Evolutionary conservation across 2,797 vertebrate genomes (phyloP).

Genomic region (Neostethus bicornis): DNA sequence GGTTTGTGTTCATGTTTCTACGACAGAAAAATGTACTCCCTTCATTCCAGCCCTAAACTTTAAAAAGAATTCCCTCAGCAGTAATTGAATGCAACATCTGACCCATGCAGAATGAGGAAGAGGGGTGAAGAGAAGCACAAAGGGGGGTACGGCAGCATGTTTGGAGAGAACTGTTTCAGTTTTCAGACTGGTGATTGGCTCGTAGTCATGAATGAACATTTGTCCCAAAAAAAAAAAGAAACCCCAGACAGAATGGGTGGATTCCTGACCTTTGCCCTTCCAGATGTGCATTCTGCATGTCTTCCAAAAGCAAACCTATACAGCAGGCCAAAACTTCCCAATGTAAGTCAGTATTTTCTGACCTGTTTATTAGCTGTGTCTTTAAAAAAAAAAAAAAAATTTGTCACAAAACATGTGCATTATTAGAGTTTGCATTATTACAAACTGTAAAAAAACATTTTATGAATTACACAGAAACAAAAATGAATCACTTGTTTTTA

Average conservation of each 20-base stretch:
- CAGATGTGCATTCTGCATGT: slow-evolving; percentile 26
- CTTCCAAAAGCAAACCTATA: not conserved
- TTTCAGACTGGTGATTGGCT: slow-evolving; percentile 1
- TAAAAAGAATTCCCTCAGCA: not conserved
- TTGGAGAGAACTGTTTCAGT: not conserved
- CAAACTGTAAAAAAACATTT: too few relatives aligned
- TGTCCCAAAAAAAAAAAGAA: not conserved
- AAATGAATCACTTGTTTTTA: too few relatives aligned
- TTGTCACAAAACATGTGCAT: too few relatives aligned
- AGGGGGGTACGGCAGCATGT: not conserved
- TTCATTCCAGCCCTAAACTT: not conserved
- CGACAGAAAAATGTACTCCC: not conserved
- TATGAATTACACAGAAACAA: too few relatives aligned
- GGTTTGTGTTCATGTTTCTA: slow-evolving; percentile 11
- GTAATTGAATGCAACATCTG: not conserved
- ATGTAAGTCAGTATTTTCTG: too few relatives aligned
- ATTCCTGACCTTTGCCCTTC: not conserved
- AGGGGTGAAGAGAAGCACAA: not conserved
- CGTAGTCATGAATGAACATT: slow-evolving; percentile 7
- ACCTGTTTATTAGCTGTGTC: too few relatives aligned
- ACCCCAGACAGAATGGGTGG: slow-evolving; percentile 10
- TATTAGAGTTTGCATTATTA: too few relatives aligned
- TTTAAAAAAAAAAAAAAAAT: too few relatives aligned
- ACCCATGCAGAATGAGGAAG: slow-evolving; percentile 1
- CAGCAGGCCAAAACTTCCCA: not conserved